Base-by-base conservation (phyloP, 2,113 vertebrate species). In the Cheilinus undulatus region DNA sequence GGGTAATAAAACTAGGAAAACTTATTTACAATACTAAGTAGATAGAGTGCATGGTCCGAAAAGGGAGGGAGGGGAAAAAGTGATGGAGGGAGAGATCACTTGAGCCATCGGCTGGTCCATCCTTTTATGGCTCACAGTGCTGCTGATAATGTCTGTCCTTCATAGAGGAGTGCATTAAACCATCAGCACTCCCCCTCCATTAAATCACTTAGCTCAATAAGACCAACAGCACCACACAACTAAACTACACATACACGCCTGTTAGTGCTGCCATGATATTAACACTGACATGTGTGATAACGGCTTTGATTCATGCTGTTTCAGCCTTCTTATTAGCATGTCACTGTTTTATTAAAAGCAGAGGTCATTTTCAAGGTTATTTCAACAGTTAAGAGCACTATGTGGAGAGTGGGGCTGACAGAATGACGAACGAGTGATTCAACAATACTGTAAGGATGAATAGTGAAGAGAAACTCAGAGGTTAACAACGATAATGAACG, bases 101-200 rank as follows among this genome's bases (percentile, higher is more conserved):
- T 50, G 56, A 66, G 59, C 74, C 66, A 71, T 67, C 43, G 76
- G 57, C 42, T 17, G 19, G 53, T 63, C 50, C 53, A 65, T 82
- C 69, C 17, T 56, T 69, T 80, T 52, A 83, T 59, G 43, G 38
- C 38, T 62, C 64, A 40, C 20, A 61, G 30, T 48, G 42, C 24
- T 22, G 38, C 13, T 51, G 43, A 78, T 81, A 56, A 85, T 70
- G 73, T 76, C 22, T 30, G 64, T 76, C 79, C 83, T 87, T 85
- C 74, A 78, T 26, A 52, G 61, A 38, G 48, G 57, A 78, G 74
- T 69, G 38, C 66, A 82, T 84, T 79, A 78, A 81, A 50, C 69
- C 49, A 68, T 64, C 59, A 73, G 69, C 63, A 54, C 51, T 48
- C 62, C 53, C 45, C 63, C 40, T 72, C 42, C 57, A 84, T 84